phyloP scores from a whole-genome alignment of 2,888 invertebrate genomes.

The Nebria salina region DNA sequence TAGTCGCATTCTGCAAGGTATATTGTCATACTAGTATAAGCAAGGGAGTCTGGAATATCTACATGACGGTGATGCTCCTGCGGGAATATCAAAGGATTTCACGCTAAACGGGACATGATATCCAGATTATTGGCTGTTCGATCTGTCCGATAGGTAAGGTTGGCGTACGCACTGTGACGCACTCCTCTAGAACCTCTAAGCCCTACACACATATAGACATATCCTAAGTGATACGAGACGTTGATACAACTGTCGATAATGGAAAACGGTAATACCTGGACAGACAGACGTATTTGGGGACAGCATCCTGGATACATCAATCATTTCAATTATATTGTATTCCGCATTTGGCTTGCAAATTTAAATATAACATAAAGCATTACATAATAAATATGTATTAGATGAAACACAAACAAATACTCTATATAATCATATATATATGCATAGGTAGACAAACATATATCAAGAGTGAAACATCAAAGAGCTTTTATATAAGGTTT shows the following conservation, averaged over 20 bases:
- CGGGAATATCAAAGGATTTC: constrained; percentile 43
- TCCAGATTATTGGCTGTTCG: constrained; percentile 45
- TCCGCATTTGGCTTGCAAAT: no score
- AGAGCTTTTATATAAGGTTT: no score
- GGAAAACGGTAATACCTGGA: constrained; percentile 7
- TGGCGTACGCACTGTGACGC: constrained; percentile 22
- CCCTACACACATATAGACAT: constrained; percentile 5
- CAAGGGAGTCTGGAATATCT: neutral
- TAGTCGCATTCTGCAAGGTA: neutral
- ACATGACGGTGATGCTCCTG: neutral
- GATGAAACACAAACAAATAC: no score
- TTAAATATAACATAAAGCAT: no score
- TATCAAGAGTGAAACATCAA: no score
- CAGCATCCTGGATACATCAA: no score
- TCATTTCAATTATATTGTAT: no score
- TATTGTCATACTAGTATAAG: neutral
- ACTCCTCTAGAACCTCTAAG: neutral
- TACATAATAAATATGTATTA: no score
- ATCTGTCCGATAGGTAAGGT: constrained; percentile 24
- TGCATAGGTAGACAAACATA: no score
- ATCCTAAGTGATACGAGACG: neutral
- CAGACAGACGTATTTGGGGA: neutral
- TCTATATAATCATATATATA: no score
- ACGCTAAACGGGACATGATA: constrained; percentile 45
- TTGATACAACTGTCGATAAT: constrained; percentile 31